Percentiles rank a stretch among this genome's conserved stretches.
These are phyloP conservation scores for Erebia aethiops DNA, from an alignment of 2,888 invertebrate genomes.

Conservation along the genomic window DNA sequence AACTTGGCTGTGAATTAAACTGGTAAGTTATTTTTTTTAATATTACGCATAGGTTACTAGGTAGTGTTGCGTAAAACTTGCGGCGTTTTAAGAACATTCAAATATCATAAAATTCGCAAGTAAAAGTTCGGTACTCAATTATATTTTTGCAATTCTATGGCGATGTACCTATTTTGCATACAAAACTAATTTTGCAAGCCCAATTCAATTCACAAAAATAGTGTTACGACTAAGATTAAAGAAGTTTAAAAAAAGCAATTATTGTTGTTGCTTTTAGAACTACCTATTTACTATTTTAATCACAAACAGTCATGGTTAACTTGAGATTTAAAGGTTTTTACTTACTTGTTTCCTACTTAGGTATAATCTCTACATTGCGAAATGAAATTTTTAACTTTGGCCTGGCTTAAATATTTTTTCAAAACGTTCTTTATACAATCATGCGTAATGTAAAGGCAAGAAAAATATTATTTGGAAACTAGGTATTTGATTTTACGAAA, in stretches of 20 bases:
- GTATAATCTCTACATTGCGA: not conserved
- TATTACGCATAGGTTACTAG: not conserved
- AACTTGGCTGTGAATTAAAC: conserved; percentile 37
- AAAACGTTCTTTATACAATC: too few relatives aligned
- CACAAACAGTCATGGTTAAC: conserved; percentile 3
- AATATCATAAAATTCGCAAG: conserved; percentile 3
- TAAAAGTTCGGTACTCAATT: conserved; percentile 6
- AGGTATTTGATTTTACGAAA: too few relatives aligned
- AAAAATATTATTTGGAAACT: too few relatives aligned
- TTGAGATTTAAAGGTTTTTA: conserved; percentile 9
- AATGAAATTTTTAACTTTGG: too few relatives aligned
- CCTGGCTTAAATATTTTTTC: too few relatives aligned
- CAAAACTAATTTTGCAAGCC: not conserved
- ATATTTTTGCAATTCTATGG: not conserved
- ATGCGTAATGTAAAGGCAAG: too few relatives aligned
- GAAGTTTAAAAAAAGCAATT: too few relatives aligned
- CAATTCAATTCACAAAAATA: not conserved
- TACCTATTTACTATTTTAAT: conserved; percentile 14
- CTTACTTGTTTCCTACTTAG: not conserved
- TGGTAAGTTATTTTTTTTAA: conserved; percentile 24
- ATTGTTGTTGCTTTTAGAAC: conserved; percentile 2
- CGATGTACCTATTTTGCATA: not conserved
- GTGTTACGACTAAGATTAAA: too few relatives aligned
- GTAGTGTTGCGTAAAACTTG: not conserved
- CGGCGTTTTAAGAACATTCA: not conserved